Evolutionary conservation across 1,140 invertebrate species (phyloP), one percentile per base, ranked within the genome.

Genomic region (Ganaspis sp.): DNA sequence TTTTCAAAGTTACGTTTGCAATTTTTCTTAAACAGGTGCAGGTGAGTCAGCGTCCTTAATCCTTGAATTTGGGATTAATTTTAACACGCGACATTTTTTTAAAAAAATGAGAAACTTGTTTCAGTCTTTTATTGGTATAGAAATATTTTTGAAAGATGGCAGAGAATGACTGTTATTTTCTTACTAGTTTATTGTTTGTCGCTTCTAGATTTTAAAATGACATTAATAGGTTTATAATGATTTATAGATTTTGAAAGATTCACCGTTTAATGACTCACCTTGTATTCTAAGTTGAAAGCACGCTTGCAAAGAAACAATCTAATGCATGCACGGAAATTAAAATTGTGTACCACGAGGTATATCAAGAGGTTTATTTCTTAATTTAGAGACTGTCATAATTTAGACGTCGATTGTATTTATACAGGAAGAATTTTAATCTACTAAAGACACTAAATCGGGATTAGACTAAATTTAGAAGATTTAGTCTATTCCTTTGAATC

Each of bases 351-450:
- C 58, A n/a, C 58, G 58, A 64, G 58, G 58, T 64, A 64, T 29
- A 29, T 34, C 2, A 34, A 6, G 29, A 34, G 29, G 29, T 3
- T 34, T 34, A 64, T 64, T 64, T 64, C 58, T 64, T 64, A 29
- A 64, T 64, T 64, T 64, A 64, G 23, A 64, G 58, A 64, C 58
- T 64, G 58, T 64, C 58, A 5, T 64, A 64, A 64, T 64, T 29
- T n/a, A 64, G 23, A 64, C 58, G 26, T 64, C 58, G 23, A 64
- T 64, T 64, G 58, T 64, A 64, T 64, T 64, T 64, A 64, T 64
- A 64, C 26, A 64, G 58, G 58, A 21, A 64, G 58, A 12, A 64
- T 64, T 64, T 64, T 64, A 34, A 29, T 64, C 23, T 64, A 64
- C 3, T 64, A 64, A 29, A 64, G 58, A 34, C 58, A 64, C 12